Conservation (phyloP, 2,888 invertebrate species). For the Agrochola lota region DNA sequence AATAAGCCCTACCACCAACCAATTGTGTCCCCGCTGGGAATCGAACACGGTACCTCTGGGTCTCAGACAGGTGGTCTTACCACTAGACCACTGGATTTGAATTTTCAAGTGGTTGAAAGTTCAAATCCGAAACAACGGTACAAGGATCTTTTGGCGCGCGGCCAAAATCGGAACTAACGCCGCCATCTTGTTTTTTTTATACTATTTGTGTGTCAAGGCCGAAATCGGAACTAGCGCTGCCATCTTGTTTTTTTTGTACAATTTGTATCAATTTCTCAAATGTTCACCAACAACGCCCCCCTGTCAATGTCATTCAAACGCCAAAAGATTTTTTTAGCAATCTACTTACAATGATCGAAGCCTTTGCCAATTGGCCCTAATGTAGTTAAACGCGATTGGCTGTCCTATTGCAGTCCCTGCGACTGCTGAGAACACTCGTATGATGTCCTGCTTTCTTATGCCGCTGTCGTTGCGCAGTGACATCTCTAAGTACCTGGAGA, state of each 20-base stretch:
- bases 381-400: conserved; percentile 94
- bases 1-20: no score
- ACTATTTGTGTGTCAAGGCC: no score
- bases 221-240: no score
- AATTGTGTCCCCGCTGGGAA: no score
- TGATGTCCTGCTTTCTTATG: conserved; percentile 95
- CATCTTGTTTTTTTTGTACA: neutral
- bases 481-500: conserved; percentile 93
- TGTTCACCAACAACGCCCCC: neutral
- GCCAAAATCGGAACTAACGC: no score
- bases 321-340: neutral
- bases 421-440: conserved; percentile 94
- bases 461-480: conserved; percentile 93
- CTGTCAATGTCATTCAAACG: neutral
- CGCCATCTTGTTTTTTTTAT: neutral
- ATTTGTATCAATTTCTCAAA: neutral
- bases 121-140: neutral
- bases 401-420: conserved; percentile 94
- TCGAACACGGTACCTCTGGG: no score
- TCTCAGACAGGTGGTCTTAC: no score
- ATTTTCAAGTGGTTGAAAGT: neutral
- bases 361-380: conserved; percentile 94
- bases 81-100: no score
- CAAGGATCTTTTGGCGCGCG: no score
- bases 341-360: conserved; percentile 93